phyloP scores from a whole-genome alignment of 2,888 invertebrate species.

The Drosophila mayaguana region DNA sequence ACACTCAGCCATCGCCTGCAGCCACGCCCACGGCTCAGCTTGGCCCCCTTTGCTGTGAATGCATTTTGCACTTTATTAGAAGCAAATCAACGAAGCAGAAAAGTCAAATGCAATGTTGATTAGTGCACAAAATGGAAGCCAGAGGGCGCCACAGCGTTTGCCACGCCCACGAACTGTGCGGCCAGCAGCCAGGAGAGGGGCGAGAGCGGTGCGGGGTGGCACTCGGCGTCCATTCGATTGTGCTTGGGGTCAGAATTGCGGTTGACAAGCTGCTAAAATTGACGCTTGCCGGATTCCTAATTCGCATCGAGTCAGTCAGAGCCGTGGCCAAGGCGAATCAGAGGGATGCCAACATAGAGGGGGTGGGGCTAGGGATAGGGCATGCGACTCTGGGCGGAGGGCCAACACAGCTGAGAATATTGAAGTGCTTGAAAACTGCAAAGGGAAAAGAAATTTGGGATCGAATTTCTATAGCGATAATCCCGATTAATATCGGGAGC shows the following conservation, averaged over 20 bases:
- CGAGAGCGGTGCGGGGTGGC: background rate
- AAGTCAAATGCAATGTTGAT: slow-evolving; percentile 78
- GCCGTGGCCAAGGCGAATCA: background rate
- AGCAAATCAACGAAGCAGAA: slow-evolving; percentile 78
- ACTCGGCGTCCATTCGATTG: background rate
- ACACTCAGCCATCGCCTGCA: background rate
- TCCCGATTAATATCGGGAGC: background rate
- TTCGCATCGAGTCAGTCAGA: background rate
- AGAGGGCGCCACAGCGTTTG: background rate
- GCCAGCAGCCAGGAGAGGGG: too few relatives aligned
- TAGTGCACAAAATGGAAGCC: slow-evolving; percentile 36
- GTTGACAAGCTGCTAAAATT: slow-evolving; percentile 72
- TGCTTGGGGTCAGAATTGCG: slow-evolving; percentile 43
- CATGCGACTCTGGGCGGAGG: background rate
- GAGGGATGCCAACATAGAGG: background rate
- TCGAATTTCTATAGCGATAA: background rate
- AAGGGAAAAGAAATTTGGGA: background rate
- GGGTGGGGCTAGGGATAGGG: background rate
- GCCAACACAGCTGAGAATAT: background rate
- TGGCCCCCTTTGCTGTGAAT: slow-evolving; percentile 21
- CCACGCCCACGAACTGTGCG: background rate
- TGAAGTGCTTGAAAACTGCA: background rate
- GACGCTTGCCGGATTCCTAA: slow-evolving; percentile 54
- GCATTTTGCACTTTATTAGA: slow-evolving; percentile 80
- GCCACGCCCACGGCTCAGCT: background rate